Evolutionary conservation across 2,113 vertebrate species (phyloP).

Genomic region (Zapus hudsonius): DNA sequence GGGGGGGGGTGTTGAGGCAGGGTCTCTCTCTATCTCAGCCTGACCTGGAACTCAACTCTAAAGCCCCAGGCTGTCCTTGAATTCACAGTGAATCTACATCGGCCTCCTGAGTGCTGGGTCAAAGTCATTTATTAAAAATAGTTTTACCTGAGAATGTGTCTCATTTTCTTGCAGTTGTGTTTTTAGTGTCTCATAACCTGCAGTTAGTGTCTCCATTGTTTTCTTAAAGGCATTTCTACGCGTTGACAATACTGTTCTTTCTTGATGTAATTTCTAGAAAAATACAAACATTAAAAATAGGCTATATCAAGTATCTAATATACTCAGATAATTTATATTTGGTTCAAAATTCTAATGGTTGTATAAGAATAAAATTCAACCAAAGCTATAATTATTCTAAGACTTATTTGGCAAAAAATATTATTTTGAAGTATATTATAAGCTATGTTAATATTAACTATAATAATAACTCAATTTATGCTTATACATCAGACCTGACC

Average conservation of each 20-base stretch:
- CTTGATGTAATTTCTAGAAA: constrained; percentile 92
- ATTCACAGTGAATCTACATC: too few relatives aligned
- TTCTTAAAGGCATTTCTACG: constrained; percentile 87
- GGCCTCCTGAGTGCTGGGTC: too few relatives aligned
- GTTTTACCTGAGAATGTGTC: constrained; percentile 93
- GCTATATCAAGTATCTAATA: constrained; percentile 18
- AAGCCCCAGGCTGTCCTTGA: too few relatives aligned
- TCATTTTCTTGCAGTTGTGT: constrained; percentile 94
- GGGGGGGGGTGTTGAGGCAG: too few relatives aligned
- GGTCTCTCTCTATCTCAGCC: too few relatives aligned
- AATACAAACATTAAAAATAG: constrained; percentile 52
- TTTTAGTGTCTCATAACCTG: constrained; percentile 88
- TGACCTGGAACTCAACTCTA: too few relatives aligned
- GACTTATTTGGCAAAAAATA: constrained; percentile 44
- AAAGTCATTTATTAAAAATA: not conserved
- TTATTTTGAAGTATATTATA: constrained; percentile 33
- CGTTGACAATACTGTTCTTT: constrained; percentile 87
- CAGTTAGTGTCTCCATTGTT: constrained; percentile 87
- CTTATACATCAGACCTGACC: not conserved
- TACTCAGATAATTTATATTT: not conserved
- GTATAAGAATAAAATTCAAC: constrained; percentile 33
- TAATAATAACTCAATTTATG: not conserved
- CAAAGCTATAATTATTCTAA: constrained; percentile 45
- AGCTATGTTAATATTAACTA: constrained; percentile 14
- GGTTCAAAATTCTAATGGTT: constrained; percentile 43